phyloP scores from a whole-genome alignment of 2,888 invertebrate species.

The Clitarchus hookeri region DNA sequence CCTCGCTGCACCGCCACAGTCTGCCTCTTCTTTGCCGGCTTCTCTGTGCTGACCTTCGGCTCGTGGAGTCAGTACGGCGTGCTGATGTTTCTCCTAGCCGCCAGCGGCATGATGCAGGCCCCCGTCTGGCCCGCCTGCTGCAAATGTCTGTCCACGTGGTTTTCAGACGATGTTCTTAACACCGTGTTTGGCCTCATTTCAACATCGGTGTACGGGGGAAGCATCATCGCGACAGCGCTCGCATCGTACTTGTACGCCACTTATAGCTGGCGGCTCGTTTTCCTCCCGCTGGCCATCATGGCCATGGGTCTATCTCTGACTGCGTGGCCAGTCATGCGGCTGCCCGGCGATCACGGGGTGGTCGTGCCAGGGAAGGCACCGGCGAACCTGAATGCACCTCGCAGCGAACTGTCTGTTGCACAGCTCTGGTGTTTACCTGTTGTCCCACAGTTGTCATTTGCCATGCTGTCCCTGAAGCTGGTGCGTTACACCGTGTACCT shows the following conservation, averaged over 20 bases:
- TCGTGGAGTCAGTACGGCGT: slow-evolving; percentile 51
- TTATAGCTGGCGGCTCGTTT: slow-evolving; percentile 54
- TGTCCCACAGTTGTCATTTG: slow-evolving; percentile 54
- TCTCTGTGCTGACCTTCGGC: slow-evolving; percentile 55
- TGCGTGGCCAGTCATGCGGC: slow-evolving; percentile 48
- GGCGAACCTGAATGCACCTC: not conserved
- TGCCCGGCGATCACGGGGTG: slow-evolving; percentile 50
- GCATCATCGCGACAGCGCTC: slow-evolving; percentile 54
- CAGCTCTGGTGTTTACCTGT: slow-evolving; percentile 52
- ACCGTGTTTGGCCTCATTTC: slow-evolving; percentile 56
- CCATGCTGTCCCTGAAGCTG: slow-evolving; percentile 56
- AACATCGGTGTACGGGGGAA: slow-evolving; percentile 56
- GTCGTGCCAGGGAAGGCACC: slow-evolving; percentile 50
- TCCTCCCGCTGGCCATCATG: slow-evolving; percentile 51
- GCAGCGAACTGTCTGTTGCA: slow-evolving; percentile 30
- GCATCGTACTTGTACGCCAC: slow-evolving; percentile 53
- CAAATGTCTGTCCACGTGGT: slow-evolving; percentile 55
- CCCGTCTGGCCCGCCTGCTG: slow-evolving; percentile 57
- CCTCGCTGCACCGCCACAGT: slow-evolving; percentile 53
- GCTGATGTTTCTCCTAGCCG: slow-evolving; percentile 52
- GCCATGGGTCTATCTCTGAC: slow-evolving; percentile 51
- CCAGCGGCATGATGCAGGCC: slow-evolving; percentile 55
- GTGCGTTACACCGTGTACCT: slow-evolving; percentile 58
- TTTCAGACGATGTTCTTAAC: slow-evolving; percentile 53
- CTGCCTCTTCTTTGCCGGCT: slow-evolving; percentile 52